Percentiles rank a stretch among this genome's conserved stretches.
Evolutionary conservation across 2,113 vertebrate genomes (phyloP).

Genomic region (Lepus europaeus): DNA sequence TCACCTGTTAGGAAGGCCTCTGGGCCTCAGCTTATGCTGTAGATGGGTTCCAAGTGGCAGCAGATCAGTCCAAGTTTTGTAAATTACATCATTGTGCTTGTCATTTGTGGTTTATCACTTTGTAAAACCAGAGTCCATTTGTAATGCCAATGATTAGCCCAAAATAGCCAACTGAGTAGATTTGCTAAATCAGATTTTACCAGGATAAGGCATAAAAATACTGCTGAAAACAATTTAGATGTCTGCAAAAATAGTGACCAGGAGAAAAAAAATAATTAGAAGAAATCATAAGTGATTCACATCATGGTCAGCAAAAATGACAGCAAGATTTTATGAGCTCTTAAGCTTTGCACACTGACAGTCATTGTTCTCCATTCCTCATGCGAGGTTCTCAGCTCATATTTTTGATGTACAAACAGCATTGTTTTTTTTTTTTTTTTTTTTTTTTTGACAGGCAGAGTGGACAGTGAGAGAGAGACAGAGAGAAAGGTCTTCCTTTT

Average conservation of each 20-base stretch:
- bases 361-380: not conserved
- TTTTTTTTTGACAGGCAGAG: too few species aligned
- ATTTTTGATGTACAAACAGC: not conserved
- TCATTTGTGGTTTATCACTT: conserved; percentile 74
- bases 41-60: conserved; percentile 69
- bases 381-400: not conserved
- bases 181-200: conserved; percentile 77
- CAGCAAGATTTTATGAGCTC: conserved; percentile 40
- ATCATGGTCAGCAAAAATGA: conserved; percentile 54
- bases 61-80: conserved; percentile 67
- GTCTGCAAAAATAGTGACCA: conserved; percentile 61
- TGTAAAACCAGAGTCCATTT: conserved; percentile 74
- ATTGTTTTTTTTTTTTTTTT: not conserved
- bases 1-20: conserved; percentile 46
- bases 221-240: conserved; percentile 68
- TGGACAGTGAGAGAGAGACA: too few species aligned
- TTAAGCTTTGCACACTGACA: not conserved
- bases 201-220: conserved; percentile 70
- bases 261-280: conserved; percentile 63
- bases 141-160: conserved; percentile 69
- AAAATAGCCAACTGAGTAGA: conserved; percentile 72
- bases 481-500: too few species aligned
- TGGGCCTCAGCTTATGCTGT: conserved; percentile 17
- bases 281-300: conserved; percentile 71
- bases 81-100: conserved; percentile 75